phyloP scores from a whole-genome alignment of 2,113 vertebrate species.

The Neolamprologus longior region DNA sequence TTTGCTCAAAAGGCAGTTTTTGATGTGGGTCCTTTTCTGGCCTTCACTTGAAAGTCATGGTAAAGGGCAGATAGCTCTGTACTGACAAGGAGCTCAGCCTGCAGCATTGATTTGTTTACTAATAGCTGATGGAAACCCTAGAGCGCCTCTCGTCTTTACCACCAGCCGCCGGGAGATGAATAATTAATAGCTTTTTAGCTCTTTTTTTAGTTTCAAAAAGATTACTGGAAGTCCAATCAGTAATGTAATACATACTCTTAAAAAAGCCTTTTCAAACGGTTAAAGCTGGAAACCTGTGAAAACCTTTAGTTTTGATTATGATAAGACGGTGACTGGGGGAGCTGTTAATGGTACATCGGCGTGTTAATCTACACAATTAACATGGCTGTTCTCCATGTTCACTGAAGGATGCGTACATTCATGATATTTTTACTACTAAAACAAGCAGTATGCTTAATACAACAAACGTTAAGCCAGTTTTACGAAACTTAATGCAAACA shows the following conservation, averaged over 20 bases:
- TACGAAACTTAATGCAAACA: not conserved
- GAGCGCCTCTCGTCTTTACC: constrained; percentile 69
- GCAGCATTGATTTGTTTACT: constrained; percentile 79
- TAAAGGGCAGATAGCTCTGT: constrained; percentile 65
- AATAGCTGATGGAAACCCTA: constrained; percentile 73
- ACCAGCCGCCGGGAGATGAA: constrained; percentile 66
- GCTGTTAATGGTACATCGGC: not conserved
- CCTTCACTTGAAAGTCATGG: constrained; percentile 55
- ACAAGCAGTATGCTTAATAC: not conserved
- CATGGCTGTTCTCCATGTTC: not conserved
- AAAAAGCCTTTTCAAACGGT: not conserved
- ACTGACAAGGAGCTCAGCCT: constrained; percentile 61
- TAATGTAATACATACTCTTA: constrained; percentile 57
- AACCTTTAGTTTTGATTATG: not conserved
- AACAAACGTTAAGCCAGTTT: not conserved
- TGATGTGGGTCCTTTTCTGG: constrained; percentile 34
- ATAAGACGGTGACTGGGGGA: not conserved
- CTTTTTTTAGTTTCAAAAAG: constrained; percentile 70
- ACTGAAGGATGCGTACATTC: not conserved
- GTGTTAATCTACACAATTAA: not conserved
- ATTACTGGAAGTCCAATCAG: constrained; percentile 68
- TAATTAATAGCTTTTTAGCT: constrained; percentile 73
- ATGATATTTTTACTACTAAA: not conserved
- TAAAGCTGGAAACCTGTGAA: not conserved
- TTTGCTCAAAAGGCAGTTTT: constrained; percentile 12